Evolutionary conservation across 2,113 vertebrate species (phyloP).

Genomic region (cattle (Bos taurus)): DNA sequence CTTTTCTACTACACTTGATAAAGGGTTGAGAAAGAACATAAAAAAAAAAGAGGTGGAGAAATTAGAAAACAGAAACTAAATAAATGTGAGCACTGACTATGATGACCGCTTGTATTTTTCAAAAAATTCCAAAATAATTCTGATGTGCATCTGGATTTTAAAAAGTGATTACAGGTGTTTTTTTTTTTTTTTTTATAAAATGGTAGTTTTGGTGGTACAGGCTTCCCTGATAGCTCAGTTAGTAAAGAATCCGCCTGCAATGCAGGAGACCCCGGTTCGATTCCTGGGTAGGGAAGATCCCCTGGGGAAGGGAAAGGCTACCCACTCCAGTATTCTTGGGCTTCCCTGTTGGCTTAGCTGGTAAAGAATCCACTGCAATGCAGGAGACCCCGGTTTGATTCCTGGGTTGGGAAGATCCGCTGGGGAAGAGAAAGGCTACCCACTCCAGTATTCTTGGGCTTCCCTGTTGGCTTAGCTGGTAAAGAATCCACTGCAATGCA

Average conservation of each 20-base stretch:
- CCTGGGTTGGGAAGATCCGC: background rate
- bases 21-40: background rate
- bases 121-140: background rate
- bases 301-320: background rate
- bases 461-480: background rate
- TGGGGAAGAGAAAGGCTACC: background rate
- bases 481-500: background rate
- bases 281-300: background rate
- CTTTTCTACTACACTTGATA: background rate
- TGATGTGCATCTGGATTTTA: background rate
- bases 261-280: rapidly evolving
- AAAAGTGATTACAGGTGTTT: background rate
- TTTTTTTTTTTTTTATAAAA: background rate
- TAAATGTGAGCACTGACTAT: background rate
- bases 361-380: background rate
- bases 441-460: background rate
- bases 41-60: background rate
- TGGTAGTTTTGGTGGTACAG: background rate
- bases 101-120: background rate
- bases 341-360: background rate
- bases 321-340: background rate
- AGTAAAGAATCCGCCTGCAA: background rate
- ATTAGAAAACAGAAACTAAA: background rate
- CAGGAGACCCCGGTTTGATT: rapidly evolving
- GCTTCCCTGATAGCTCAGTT: background rate